Evolutionary conservation across 2,888 invertebrate species (phyloP), one percentile per base, ranked within the genome.

Genomic region (Metacarcinus magister): DNA sequence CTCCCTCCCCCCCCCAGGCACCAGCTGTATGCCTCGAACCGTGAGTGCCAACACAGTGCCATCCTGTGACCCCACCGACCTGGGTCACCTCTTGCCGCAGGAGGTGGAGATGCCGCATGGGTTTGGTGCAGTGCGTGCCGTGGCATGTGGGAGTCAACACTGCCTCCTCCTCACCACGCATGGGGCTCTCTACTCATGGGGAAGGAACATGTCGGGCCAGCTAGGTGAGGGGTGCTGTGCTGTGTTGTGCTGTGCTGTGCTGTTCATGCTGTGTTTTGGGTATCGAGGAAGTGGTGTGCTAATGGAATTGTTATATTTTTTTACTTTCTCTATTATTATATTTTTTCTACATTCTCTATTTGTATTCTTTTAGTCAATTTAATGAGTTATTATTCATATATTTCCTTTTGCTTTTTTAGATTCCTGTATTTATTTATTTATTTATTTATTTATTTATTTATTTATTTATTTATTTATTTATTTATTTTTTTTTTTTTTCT

Each of bases 171-270:
- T 99, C 93, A 98, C 98, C 89, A 98, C 98, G 95, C 98, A 98
- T 94, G 98, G 98, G 7, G 98, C 98, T 10, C 97, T 99, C 0
- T 99, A 98, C 97, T 98, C 98, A 0, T 99, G 99, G 99, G 99
- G 99, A 1, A 98, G 99, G 97, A 99, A 99, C 97, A 98, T 99
- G 97, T 99, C 99, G 97, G 99, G 99, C 67, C 99, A 99, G 97
- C 98, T 75, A n/a, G 75, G 75, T 75, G 75, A 28, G 75, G n/a
- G 67, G n/a, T 60, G 23, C 4, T 23, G 23, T 60, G 60, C 60
- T 60, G 48, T 48, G 48, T 0, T 48, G 39, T 39, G 39, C 39
- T 39, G 39, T 39, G 39, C 39, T 48, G 48, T 48, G 48, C 0
- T 48, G 48, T 48, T 10, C 10, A 48, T 7, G 48, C 7, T 48